These are phyloP conservation scores for Tipula helvola DNA, from an alignment of 2,888 invertebrate genomes.

Conservation along the genomic window DNA sequence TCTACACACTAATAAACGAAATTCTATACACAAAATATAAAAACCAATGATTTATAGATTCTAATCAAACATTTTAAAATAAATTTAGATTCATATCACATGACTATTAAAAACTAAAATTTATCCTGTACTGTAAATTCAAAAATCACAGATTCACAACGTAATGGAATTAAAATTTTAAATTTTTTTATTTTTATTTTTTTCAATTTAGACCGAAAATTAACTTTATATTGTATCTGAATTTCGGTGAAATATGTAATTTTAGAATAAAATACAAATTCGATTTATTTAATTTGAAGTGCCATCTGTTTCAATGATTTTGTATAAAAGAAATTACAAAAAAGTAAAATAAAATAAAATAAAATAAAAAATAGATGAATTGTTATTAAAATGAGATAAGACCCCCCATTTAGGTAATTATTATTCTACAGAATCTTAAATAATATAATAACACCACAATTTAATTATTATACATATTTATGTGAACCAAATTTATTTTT, in stretches of 20 bases:
- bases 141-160: not conserved
- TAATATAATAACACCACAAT: not conserved
- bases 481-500: not conserved
- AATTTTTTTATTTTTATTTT: not conserved
- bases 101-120: not conserved
- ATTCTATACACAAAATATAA: too few species aligned
- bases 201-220: not conserved
- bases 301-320: not conserved
- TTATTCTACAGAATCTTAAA: not conserved
- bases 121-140: not conserved
- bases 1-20: too few species aligned
- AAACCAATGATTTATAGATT: not conserved
- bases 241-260: not conserved
- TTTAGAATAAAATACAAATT: not conserved
- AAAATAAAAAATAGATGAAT: not conserved
- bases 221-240: not conserved
- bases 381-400: not conserved
- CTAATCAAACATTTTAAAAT: not conserved
- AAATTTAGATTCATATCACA: not conserved
- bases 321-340: constrained; percentile 4
- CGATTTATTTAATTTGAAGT: not conserved
- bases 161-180: not conserved
- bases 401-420: constrained; percentile 4
- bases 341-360: too few species aligned
- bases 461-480: not conserved